Conservation (phyloP, 2,113 vertebrate genomes). For the Sphyrna mokarran region DNA sequence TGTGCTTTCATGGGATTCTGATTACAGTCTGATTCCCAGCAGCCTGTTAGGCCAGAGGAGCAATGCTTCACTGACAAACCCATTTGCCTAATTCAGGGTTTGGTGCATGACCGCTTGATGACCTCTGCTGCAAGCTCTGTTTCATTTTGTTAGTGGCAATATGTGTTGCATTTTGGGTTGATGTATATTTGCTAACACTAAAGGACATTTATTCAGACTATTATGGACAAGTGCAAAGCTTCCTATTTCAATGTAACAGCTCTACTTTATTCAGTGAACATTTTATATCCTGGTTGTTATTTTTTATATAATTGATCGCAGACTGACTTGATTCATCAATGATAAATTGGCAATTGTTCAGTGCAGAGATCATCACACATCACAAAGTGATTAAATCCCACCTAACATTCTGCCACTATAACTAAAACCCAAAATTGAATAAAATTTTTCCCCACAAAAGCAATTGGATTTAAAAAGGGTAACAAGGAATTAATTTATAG, state of each 20-base stretch:
- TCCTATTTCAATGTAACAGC: neutral
- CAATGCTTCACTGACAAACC: neutral
- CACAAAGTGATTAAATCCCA: neutral
- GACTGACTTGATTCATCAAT: neutral
- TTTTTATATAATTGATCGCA: neutral
- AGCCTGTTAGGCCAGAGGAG: neutral
- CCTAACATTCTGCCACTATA: neutral
- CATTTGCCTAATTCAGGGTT: neutral
- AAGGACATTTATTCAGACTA: neutral
- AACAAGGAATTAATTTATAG: neutral
- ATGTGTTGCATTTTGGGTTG: neutral
- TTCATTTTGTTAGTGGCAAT: neutral
- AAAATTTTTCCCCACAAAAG: neutral
- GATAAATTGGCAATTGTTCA: neutral
- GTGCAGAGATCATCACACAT: neutral
- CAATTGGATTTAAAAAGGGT: neutral
- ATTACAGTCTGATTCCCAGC: neutral
- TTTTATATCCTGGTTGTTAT: neutral
- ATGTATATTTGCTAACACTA: neutral
- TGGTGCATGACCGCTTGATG: conserved; percentile 2
- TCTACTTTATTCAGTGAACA: neutral
- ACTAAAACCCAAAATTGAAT: neutral
- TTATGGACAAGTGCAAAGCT: neutral
- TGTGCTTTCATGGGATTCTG: neutral
- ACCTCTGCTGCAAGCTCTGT: neutral